Percentiles rank a stretch among this genome's conserved stretches.
Evolutionary conservation across 2,797 vertebrate genomes (phyloP).

Genomic region (Eptatretus atami): DNA sequence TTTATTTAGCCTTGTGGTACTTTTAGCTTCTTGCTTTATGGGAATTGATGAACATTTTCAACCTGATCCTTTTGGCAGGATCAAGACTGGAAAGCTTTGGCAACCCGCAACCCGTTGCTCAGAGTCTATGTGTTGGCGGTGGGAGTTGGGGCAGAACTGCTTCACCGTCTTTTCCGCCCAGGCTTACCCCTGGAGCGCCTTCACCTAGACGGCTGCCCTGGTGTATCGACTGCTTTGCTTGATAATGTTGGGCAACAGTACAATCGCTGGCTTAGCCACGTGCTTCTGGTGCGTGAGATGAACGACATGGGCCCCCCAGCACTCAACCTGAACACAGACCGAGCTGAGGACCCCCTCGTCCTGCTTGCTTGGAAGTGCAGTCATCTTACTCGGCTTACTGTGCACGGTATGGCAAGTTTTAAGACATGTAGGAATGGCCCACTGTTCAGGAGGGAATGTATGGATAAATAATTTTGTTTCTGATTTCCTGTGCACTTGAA

Average conservation of each 20-base stretch:
- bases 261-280: background rate
- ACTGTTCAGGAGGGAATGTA: too few relatives aligned
- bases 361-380: constrained; percentile 3
- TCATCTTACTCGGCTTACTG: background rate
- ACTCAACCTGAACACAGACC: constrained; percentile 1
- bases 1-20: too few relatives aligned
- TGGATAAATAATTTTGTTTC: too few relatives aligned
- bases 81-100: background rate
- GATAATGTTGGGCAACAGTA: constrained; percentile 3
- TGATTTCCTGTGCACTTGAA: too few relatives aligned
- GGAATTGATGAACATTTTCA: too few relatives aligned
- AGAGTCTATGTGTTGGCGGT: constrained; percentile 2
- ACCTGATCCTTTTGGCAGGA: background rate
- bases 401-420: background rate
- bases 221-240: constrained; percentile 1
- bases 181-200: constrained; percentile 1
- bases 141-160: background rate
- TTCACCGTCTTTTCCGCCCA: constrained; percentile 4
- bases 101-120: constrained; percentile 4
- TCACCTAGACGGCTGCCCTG: background rate
- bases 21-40: too few relatives aligned
- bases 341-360: background rate
- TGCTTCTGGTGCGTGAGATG: constrained; percentile 1
- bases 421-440: too few relatives aligned
- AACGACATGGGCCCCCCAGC: constrained; percentile 2